Conservation (phyloP, 2,888 invertebrate species). For the Rhingia rostrata region DNA sequence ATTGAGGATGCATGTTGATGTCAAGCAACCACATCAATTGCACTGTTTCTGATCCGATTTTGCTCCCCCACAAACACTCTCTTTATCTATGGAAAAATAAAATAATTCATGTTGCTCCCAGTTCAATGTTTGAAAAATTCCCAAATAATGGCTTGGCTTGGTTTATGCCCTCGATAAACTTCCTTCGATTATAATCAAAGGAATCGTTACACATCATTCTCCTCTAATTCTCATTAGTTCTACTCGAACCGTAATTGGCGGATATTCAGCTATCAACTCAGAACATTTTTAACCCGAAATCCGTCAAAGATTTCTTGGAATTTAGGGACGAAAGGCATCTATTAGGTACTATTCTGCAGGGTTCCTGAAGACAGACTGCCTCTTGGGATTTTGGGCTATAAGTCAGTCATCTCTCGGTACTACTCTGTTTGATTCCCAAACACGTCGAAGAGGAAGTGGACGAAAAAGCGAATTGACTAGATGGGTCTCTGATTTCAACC, state of each 20-base stretch:
- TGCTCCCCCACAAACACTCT: neutral
- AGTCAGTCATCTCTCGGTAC: no score
- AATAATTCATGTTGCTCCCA: neutral
- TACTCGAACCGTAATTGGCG: constrained; percentile 10
- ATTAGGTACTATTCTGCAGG: no score
- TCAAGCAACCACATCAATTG: constrained; percentile 14
- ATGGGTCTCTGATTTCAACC: no score
- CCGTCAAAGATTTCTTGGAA: no score
- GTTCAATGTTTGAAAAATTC: constrained; percentile 12
- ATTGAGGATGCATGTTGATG: constrained; percentile 4
- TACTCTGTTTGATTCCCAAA: no score
- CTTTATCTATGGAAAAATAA: neutral
- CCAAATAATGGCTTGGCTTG: neutral
- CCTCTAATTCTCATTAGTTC: constrained; percentile 14
- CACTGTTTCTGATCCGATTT: constrained; percentile 13
- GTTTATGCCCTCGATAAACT: neutral
- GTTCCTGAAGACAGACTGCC: no score
- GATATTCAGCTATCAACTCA: no score
- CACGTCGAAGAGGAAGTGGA: no score
- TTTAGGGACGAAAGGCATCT: no score
- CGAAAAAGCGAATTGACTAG: no score
- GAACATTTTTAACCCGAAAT: no score
- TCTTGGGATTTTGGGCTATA: no score
- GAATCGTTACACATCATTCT: constrained; percentile 5
- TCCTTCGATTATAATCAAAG: constrained; percentile 14